Conservation (phyloP, 2,888 invertebrate species). For the Therioaphis trifolii region DNA sequence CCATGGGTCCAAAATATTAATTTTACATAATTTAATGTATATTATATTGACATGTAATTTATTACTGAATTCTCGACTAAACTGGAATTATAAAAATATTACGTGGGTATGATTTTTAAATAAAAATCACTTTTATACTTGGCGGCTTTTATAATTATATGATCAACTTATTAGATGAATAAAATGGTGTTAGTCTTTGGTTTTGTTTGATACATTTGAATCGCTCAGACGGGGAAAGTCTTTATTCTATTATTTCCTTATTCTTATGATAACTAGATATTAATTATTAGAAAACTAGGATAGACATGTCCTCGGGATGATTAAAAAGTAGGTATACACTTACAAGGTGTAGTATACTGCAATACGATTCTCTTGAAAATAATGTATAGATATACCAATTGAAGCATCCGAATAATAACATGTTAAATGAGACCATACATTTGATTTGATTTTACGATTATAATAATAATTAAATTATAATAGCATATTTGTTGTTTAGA, state of each 20-base stretch:
- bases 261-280: not conserved
- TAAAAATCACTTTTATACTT: no score
- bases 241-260: not conserved
- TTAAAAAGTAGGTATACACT: not conserved
- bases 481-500: not conserved
- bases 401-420: no score
- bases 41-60: no score
- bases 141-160: no score
- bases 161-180: not conserved
- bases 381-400: no score
- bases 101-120: no score
- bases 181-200: no score
- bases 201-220: not conserved
- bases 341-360: not conserved
- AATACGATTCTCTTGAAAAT: not conserved
- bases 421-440: not conserved
- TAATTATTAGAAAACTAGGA: constrained; percentile 26
- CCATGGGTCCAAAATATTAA: no score
- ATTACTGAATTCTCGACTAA: no score
- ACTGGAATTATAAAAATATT: no score
- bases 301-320: constrained; percentile 14
- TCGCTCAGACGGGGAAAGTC: constrained; percentile 26
- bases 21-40: no score
- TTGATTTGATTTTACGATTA: not conserved
- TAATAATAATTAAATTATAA: constrained; percentile 1